Percentiles rank a stretch among this genome's conserved stretches.
Evolutionary conservation across 1,140 invertebrate genomes (phyloP).

Genomic region (Orchesella cincta): DNA sequence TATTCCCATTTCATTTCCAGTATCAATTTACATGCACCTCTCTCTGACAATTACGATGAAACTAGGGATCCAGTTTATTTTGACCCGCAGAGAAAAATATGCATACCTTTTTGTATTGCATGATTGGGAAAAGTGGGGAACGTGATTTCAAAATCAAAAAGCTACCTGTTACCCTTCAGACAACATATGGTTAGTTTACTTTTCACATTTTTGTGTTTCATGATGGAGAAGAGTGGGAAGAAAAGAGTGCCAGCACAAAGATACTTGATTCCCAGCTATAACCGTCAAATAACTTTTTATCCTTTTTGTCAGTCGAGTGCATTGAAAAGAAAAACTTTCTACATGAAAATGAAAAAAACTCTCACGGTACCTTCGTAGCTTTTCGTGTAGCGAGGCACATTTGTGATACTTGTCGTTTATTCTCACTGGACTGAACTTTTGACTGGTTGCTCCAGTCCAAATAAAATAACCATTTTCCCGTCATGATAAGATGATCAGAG

Average conservation of each 20-base stretch:
- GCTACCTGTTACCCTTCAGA: not conserved
- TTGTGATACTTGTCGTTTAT: too few relatives aligned
- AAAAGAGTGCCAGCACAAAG: not conserved
- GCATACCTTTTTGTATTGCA: too few relatives aligned
- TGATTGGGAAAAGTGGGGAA: not conserved
- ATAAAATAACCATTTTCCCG: not conserved
- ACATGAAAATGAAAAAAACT: slow-evolving; percentile 15
- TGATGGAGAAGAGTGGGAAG: not conserved
- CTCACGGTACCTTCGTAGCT: not conserved
- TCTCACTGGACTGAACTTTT: not conserved
- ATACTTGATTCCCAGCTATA: not conserved
- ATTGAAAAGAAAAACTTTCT: too few relatives aligned
- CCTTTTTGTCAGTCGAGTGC: too few relatives aligned
- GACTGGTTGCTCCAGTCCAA: not conserved
- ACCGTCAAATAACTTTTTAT: too few relatives aligned
- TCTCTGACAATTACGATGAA: not conserved
- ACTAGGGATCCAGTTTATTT: too few relatives aligned
- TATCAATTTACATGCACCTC: not conserved
- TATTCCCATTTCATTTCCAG: too few relatives aligned
- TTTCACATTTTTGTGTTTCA: not conserved
- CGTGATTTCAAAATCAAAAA: not conserved
- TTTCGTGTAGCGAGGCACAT: too few relatives aligned
- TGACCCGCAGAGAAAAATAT: too few relatives aligned
- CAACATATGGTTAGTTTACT: slow-evolving; percentile 11
- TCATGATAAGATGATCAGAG: not conserved